Base-by-base conservation (phyloP, 2,797 vertebrate genomes). In the Eulemur rubriventer region DNA sequence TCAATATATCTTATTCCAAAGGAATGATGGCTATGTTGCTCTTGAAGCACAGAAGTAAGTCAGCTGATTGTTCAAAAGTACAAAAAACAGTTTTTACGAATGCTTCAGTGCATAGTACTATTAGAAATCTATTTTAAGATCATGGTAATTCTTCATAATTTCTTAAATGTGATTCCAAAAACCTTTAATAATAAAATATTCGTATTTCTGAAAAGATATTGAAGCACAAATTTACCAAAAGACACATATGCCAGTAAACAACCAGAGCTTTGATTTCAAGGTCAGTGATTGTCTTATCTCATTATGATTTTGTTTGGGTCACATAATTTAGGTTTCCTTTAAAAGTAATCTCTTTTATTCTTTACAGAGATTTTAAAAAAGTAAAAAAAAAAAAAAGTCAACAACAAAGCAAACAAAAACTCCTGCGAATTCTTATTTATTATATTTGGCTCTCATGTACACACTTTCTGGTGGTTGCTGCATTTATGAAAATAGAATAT, bases 111-210 rank as follows among this genome's bases (percentile, higher is more conserved):
- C 8, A 55, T 50, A 82, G 1, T 57, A 73, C 28, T 48, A 26
- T 65, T 38, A 79, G 9, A 95, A 91, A 41, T 52, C 7, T 52
- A 48, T 80, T 79, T 35, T 14, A 84, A 52, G n/a, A 38, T 76
- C 81, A 63, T 41, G 7, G 4, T 20, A 33, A 35, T 81, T 70
- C 12, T 69, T 86, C 59, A 30, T 28, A 76, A 41, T 41, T 13
- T 82, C 7, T 89, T 46, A 84, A 67, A 72, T 72, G 35, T 89
- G 0, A 92, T 95, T 96, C 87, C 59, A 90, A 93, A 92, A 0
- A 4, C 73, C 6, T 93, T 94, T 48, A 33, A 76, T 92, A 91
- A 70, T 52, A 59, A 94, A 92, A 88, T 59, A 33, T 17, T 3
- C 30, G 10, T 70, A 52, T 79, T 90, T 92, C 9, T 85, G 17